Base-by-base conservation (phyloP, 2,797 vertebrate genomes). In the Pseudochromis fuscus region DNA sequence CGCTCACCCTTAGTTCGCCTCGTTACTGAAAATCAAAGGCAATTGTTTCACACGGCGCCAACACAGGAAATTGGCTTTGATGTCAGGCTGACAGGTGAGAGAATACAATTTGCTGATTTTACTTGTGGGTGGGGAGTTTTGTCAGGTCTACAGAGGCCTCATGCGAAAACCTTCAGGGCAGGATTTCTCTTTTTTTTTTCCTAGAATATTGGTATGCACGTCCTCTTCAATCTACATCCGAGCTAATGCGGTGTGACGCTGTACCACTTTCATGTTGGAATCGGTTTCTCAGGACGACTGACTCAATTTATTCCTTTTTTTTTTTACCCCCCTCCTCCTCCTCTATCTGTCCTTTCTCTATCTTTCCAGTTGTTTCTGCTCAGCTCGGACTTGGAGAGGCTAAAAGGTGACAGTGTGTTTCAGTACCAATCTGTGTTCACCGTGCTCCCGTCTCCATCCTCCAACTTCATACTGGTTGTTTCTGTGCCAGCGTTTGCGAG, bases 181-280 rank as follows among this genome's bases (percentile, higher is more conserved):
- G 57, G 70, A 30, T 31, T 60, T 76, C 66, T 37, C 2, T 45
- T 67, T 58, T n/a, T n/a, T n/a, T n/a, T n/a, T n/a, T n/a, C n/a
- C n/a, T 58, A 28, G 63, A 68, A 63, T 83, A 82, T 77, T 78
- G 62, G 51, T 64, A 69, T 72, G 73, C 67, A 42, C 24, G 42
- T 80, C 73, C 50, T 71, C 52, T 69, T 81, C 73, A 69, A 66
- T 90, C 62, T 79, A 28, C 53, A 79, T 50, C 81, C 70, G 7
- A 30, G n/a, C 35, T 88, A 86, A 90, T 57, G 73, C 25, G 21
- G 68, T 73, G 83, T 92, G 86, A 90, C 82, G 35, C 72, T 9
- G 56, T 11, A 28, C 48, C 11, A 57, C 89, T 91, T 92, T 93
- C 84, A 91, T 90, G 87, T 90, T 82, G 73, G 72, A 87, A 87